Evolutionary conservation across 1,140 invertebrate genomes (phyloP).

Genomic region (Hyles vespertilio): DNA sequence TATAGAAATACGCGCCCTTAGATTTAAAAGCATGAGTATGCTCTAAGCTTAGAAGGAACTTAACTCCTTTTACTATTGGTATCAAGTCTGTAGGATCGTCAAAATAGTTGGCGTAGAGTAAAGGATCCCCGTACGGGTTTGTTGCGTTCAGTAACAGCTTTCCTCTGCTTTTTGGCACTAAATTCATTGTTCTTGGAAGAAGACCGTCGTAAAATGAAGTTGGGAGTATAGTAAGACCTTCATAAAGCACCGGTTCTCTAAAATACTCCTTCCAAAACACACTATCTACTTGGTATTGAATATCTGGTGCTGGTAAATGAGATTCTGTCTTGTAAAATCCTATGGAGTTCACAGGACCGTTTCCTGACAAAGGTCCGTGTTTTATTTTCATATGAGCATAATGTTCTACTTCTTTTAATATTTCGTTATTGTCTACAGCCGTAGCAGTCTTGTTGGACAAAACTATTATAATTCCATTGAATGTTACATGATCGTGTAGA

Average conservation of each 20-base stretch:
- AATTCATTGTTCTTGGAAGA: slow-evolving; percentile 26
- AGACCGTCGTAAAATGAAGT: slow-evolving; percentile 25
- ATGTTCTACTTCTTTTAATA: slow-evolving; percentile 20
- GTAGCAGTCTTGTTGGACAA: slow-evolving; percentile 81
- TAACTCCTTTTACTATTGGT: slow-evolving; percentile 61
- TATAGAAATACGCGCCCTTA: slow-evolving; percentile 76
- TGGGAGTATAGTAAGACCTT: slow-evolving; percentile 24
- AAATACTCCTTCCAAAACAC: slow-evolving; percentile 20
- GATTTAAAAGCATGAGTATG: slow-evolving; percentile 76
- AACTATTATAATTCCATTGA: slow-evolving; percentile 74
- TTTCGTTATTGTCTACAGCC: slow-evolving; percentile 10
- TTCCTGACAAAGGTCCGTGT: slow-evolving; percentile 21
- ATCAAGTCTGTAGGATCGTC: slow-evolving; percentile 77
- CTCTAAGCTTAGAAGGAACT: slow-evolving; percentile 34
- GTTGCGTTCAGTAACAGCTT: slow-evolving; percentile 78
- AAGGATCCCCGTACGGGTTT: slow-evolving; percentile 84
- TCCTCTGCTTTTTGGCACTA: slow-evolving; percentile 78
- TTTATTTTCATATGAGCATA: slow-evolving; percentile 22
- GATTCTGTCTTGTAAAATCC: slow-evolving; percentile 28
- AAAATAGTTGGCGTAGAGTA: slow-evolving; percentile 88
- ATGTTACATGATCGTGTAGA: slow-evolving; percentile 85
- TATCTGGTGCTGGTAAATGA: slow-evolving; percentile 71
- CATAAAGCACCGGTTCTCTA: slow-evolving; percentile 21
- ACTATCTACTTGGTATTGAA: slow-evolving; percentile 67
- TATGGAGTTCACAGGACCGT: slow-evolving; percentile 18